These are phyloP conservation scores for Drosophila lacicola DNA, from an alignment of 2,888 invertebrate genomes.

Conservation along the genomic window DNA sequence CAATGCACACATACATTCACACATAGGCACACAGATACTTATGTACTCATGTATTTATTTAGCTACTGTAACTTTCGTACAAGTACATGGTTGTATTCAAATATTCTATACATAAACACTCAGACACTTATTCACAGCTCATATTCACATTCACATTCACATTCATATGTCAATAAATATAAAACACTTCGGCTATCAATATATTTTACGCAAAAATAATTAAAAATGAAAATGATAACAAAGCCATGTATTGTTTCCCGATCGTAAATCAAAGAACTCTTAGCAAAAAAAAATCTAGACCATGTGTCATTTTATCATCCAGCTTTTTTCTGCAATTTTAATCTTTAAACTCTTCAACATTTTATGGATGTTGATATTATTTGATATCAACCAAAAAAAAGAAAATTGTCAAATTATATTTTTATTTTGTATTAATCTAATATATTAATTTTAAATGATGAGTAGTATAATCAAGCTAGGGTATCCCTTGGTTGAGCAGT, in stretches of 20 bases:
- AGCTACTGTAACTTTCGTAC: constrained; percentile 19
- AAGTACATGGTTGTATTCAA: background rate
- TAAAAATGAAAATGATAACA: constrained; percentile 18
- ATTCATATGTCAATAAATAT: constrained; percentile 1
- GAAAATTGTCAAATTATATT: too few species aligned
- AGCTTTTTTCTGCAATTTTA: constrained; percentile 1
- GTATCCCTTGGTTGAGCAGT: constrained; percentile 5
- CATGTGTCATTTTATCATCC: constrained; percentile 11
- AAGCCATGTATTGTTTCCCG: constrained; percentile 22
- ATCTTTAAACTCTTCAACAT: too few species aligned
- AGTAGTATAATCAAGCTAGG: background rate
- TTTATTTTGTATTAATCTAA: too few species aligned
- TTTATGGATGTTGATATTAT: too few species aligned
- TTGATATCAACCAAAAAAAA: too few species aligned
- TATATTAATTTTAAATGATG: too few species aligned
- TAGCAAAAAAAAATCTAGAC: background rate
- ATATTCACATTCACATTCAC: background rate
- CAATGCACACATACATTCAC: constrained; percentile 5
- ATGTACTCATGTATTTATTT: background rate
- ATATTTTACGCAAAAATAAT: background rate
- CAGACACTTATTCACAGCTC: background rate
- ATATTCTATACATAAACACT: background rate
- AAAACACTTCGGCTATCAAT: constrained; percentile 2
- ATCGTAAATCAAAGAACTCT: constrained; percentile 10
- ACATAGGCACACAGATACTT: background rate